phyloP scores from a whole-genome alignment of 2,113 vertebrate genomes.

The Elanus axillaris region DNA sequence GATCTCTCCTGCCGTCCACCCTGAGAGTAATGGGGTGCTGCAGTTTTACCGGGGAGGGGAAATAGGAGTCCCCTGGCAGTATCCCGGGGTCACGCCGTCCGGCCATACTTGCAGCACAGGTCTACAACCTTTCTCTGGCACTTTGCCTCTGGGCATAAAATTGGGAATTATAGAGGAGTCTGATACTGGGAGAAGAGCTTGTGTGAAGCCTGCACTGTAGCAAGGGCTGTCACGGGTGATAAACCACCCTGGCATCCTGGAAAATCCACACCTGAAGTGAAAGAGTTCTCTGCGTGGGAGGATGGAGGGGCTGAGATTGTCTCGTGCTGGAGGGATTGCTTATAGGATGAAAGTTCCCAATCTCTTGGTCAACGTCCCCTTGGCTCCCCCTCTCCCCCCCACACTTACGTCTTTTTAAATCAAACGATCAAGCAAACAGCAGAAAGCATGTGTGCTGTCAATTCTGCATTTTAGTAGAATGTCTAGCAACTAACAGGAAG shows the following conservation, averaged over 20 bases:
- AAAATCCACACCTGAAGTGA: background rate
- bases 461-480: background rate
- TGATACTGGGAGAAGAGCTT: background rate
- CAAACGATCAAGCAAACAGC: background rate
- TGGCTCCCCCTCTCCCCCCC: accelerated
- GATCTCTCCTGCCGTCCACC: background rate
- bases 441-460: background rate
- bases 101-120: background rate
- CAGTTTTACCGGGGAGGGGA: background rate
- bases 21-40: background rate
- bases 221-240: accelerated
- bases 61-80: background rate
- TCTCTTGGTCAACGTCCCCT: background rate
- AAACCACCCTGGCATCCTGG: background rate
- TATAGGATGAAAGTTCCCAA: background rate
- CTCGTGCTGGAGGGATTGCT: background rate
- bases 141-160: background rate
- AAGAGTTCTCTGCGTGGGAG: background rate
- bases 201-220: accelerated
- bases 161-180: background rate
- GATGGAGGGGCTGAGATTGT: background rate
- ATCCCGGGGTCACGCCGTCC: accelerated
- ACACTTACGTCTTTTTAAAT: background rate
- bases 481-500: background rate
- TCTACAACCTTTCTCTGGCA: background rate